phyloP scores from a whole-genome alignment of 2,888 invertebrate genomes.

The Linhomoeus sp. region DNA sequence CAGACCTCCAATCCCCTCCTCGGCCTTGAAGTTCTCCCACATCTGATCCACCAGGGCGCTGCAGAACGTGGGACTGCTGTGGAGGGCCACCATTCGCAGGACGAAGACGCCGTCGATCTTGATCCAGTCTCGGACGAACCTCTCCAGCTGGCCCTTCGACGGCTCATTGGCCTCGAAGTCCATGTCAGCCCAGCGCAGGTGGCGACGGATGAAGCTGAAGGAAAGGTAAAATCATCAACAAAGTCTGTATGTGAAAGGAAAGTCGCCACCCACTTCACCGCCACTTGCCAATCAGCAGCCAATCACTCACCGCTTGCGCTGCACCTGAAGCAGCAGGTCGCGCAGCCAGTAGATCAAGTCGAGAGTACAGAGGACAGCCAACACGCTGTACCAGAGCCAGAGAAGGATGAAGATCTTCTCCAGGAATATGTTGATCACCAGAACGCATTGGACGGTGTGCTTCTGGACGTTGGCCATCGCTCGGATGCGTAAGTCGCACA shows the following conservation, averaged over 20 bases:
- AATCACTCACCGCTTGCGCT: neutral
- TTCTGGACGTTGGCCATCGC: constrained; percentile 22
- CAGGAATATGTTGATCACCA: constrained; percentile 27
- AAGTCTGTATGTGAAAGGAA: neutral
- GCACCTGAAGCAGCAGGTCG: constrained; percentile 9
- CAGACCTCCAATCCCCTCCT: too few relatives aligned
- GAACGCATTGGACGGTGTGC: constrained; percentile 27
- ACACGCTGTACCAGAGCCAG: constrained; percentile 24
- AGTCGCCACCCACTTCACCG: neutral
- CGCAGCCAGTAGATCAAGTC: constrained; percentile 19
- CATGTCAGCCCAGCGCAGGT: constrained; percentile 23
- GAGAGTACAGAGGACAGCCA: constrained; percentile 13
- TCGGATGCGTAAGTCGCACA: constrained; percentile 22
- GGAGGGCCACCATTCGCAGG: constrained; percentile 22
- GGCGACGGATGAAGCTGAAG: constrained; percentile 18
- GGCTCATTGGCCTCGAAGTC: constrained; percentile 14
- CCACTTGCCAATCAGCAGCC: neutral
- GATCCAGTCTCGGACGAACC: constrained; percentile 19
- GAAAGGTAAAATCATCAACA: neutral
- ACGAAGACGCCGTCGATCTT: constrained; percentile 26
- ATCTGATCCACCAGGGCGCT: constrained; percentile 19
- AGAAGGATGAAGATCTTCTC: constrained; percentile 26
- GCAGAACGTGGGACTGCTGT: constrained; percentile 17
- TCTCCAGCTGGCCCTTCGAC: constrained; percentile 9
- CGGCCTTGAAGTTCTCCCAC: constrained; percentile 20